phyloP scores from a whole-genome alignment of 2,797 vertebrate genomes.

The Hyperoplus lanceolatus region DNA sequence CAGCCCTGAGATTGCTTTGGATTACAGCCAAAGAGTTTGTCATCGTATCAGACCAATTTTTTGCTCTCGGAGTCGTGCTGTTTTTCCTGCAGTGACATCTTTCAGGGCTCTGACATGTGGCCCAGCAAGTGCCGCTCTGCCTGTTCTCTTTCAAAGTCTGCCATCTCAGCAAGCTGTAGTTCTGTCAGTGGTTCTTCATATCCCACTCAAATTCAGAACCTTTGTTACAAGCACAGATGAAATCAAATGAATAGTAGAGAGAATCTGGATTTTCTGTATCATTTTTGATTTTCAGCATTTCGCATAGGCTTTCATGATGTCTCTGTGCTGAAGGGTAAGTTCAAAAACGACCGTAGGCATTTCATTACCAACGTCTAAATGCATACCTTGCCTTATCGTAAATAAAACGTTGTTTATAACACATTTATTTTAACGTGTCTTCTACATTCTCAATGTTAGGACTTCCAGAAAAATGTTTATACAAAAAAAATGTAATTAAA shows the following conservation, averaged over 20 bases:
- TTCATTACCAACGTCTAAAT: constrained; percentile 37
- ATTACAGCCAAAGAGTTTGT: constrained; percentile 9
- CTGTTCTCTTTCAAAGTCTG: constrained; percentile 32
- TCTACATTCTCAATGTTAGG: too few relatives aligned
- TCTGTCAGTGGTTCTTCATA: constrained; percentile 4
- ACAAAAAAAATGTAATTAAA: too few relatives aligned
- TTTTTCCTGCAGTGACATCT: constrained; percentile 27
- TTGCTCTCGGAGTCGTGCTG: constrained; percentile 14
- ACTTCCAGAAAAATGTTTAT: too few relatives aligned
- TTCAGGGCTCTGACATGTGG: constrained; percentile 11
- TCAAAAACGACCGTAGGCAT: not conserved
- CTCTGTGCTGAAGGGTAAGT: constrained; percentile 18
- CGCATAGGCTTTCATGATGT: not conserved
- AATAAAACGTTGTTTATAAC: too few relatives aligned
- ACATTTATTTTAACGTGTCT: constrained; percentile 64
- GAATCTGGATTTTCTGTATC: not conserved
- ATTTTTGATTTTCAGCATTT: not conserved
- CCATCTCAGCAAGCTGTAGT: constrained; percentile 11
- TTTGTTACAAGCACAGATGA: not conserved
- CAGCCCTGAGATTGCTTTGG: constrained; percentile 3
- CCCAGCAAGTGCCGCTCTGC: constrained; percentile 11
- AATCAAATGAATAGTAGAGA: not conserved
- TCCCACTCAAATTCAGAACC: not conserved
- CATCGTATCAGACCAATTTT: constrained; percentile 9
- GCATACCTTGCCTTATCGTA: not conserved